phyloP scores from a whole-genome alignment of 2,113 vertebrate species.

The Ia io region DNA sequence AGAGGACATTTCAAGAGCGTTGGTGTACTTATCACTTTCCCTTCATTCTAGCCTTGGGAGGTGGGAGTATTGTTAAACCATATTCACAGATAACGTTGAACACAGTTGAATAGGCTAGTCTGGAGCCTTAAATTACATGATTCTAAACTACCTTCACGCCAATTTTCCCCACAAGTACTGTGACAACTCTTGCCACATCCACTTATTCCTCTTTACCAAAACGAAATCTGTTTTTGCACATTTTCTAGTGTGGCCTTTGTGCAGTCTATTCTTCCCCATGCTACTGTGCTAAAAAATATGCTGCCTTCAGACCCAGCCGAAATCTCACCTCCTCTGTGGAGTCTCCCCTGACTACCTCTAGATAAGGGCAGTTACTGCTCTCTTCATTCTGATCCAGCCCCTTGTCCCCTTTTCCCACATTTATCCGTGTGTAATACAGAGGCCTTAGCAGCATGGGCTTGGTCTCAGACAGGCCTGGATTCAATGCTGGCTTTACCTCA shows the following conservation, averaged over 20 bases:
- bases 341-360: background rate
- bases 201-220: background rate
- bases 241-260: background rate
- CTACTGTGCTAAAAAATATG: background rate
- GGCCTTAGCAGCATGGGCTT: background rate
- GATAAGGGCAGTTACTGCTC: background rate
- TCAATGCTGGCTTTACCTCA: background rate
- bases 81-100: background rate
- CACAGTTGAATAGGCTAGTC: background rate
- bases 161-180: background rate
- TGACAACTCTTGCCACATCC: background rate
- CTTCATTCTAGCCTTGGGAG: accelerated
- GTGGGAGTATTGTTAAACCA: accelerated
- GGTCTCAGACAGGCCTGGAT: background rate
- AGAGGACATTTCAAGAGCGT: background rate
- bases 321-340: background rate
- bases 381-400: no score
- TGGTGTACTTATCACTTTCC: accelerated
- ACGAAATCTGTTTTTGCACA: background rate
- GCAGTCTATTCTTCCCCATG: accelerated
- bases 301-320: no score
- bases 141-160: background rate
- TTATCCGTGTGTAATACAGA: accelerated
- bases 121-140: background rate
- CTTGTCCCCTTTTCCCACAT: accelerated